Percentiles rank a stretch among this genome's conserved stretches.
These are phyloP conservation scores for Atlantisia rogersi DNA, from an alignment of 2,113 vertebrate species.

Conservation along the genomic window DNA sequence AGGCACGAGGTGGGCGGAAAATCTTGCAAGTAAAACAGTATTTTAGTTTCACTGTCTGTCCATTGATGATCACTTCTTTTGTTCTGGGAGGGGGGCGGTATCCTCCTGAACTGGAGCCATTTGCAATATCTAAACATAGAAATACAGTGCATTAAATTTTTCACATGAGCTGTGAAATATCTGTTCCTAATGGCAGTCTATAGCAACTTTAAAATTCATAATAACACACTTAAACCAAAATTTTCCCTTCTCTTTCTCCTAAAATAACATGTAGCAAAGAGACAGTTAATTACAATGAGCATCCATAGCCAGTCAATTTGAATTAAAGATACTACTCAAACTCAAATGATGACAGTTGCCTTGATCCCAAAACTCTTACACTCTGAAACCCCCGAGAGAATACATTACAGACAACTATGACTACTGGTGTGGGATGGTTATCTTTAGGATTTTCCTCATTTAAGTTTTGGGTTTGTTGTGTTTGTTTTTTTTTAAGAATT, in stretches of 20 bases:
- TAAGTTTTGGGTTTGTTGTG: too few species aligned
- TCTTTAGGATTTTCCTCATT: neutral
- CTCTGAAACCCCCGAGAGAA: neutral
- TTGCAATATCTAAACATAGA: conserved; percentile 86
- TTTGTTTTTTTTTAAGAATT: neutral
- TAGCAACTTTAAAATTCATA: neutral
- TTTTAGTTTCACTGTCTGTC: conserved; percentile 96
- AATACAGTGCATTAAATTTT: neutral
- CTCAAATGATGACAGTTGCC: neutral
- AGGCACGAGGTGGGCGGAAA: conserved; percentile 96
- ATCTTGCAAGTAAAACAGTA: conserved; percentile 99
- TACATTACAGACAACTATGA: neutral
- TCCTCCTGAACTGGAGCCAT: conserved; percentile 88
- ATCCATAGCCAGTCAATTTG: neutral
- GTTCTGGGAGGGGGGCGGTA: conserved; percentile 96
- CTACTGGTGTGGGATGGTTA: neutral
- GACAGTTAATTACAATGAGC: neutral
- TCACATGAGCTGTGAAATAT: neutral
- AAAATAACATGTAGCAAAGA: neutral
- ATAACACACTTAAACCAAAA: neutral
- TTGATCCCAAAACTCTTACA: neutral
- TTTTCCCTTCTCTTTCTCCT: neutral
- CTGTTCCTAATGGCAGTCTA: neutral
- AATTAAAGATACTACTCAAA: neutral
- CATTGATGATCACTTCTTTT: conserved; percentile 95